Evolutionary conservation across 2,797 vertebrate species (phyloP).

Genomic region (Eidolon dupreanum): DNA sequence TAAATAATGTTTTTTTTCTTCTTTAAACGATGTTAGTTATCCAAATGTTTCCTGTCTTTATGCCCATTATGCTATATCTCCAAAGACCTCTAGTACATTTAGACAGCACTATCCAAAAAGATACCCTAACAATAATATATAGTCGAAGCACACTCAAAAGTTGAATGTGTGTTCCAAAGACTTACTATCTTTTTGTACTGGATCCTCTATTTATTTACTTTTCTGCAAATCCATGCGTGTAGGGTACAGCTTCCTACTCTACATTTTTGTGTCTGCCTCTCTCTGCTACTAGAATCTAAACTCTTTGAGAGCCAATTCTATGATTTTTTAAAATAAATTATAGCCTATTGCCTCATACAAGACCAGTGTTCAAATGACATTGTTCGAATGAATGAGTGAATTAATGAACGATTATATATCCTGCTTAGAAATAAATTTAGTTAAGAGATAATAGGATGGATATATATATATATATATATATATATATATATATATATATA

Average conservation of each 20-base stretch:
- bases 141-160: neutral
- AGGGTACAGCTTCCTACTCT: neutral
- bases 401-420: neutral
- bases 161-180: neutral
- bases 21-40: slow-evolving; percentile 39
- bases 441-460: neutral
- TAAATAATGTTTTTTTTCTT: slow-evolving; percentile 19
- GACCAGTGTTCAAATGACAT: neutral
- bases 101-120: neutral
- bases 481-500: too few species aligned
- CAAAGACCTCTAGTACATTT: neutral
- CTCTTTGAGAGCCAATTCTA: neutral
- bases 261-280: neutral
- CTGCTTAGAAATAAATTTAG: neutral
- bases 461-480: too few species aligned
- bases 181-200: neutral
- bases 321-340: neutral
- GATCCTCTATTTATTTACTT: neutral
- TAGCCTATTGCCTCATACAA: neutral
- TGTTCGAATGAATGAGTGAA: neutral
- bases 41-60: slow-evolving; percentile 56
- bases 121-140: neutral
- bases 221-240: neutral
- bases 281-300: neutral
- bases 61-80: neutral